A percentile compares a stretch with the other conserved stretches of the same genome.
Evolutionary conservation across 2,888 invertebrate genomes (phyloP).

Genomic region (Chrysodeixis includens): DNA sequence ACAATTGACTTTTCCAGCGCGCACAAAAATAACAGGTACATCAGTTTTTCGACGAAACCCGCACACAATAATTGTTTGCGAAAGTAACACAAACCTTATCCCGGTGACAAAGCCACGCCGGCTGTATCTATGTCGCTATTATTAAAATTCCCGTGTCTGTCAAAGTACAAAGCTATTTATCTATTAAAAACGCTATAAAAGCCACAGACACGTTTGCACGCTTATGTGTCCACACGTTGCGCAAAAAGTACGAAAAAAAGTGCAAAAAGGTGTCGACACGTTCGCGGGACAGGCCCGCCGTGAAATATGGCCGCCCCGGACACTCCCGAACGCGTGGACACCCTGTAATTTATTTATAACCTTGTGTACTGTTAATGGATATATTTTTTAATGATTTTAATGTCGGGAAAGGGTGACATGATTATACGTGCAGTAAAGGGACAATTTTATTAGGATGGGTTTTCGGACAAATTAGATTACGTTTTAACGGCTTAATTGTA

Average conservation of each 20-base stretch:
- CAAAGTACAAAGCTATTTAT: slow-evolving; percentile 71
- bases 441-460: slow-evolving; percentile 51
- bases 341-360: slow-evolving; percentile 75
- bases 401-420: slow-evolving; percentile 59
- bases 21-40: slow-evolving; percentile 41
- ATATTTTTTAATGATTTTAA: slow-evolving; percentile 71
- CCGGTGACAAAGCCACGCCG: slow-evolving; percentile 37
- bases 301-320: slow-evolving; percentile 76
- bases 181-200: slow-evolving; percentile 73
- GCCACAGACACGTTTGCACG: slow-evolving; percentile 66
- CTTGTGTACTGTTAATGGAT: slow-evolving; percentile 65
- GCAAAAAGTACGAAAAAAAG: slow-evolving; percentile 63
- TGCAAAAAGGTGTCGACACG: slow-evolving; percentile 76
- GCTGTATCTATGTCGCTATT: slow-evolving; percentile 54
- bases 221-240: slow-evolving; percentile 65
- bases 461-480: slow-evolving; percentile 46
- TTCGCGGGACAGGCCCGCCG: slow-evolving; percentile 66
- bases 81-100: slow-evolving; percentile 24
- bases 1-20: slow-evolving; percentile 45
- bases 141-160: slow-evolving; percentile 65
- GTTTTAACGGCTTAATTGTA: slow-evolving; percentile 30
- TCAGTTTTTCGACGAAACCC: slow-evolving; percentile 30
- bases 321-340: slow-evolving; percentile 62
- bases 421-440: slow-evolving; percentile 55
- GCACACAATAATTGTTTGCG: slow-evolving; percentile 35